Evolutionary conservation across 2,797 vertebrate genomes (phyloP), one percentile per base, ranked within the genome.

Genomic region (Galagoides demidoff): DNA sequence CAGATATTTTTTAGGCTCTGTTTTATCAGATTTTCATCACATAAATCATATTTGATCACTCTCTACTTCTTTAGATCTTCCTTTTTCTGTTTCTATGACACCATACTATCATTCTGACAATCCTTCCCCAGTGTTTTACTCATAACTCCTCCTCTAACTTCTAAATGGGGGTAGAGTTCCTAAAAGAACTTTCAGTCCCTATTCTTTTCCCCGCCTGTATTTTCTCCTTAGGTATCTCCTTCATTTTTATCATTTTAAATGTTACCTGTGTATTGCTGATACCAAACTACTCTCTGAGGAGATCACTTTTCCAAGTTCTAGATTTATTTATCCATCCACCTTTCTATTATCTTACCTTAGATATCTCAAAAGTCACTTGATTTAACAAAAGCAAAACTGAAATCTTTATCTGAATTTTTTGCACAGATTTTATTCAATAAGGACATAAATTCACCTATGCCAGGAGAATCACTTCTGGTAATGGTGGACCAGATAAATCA

Each of bases 1-100:
- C 73, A 76, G 88, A 88, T 61, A 70, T 55, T 74, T 94, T 96
- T 94, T 77, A 87, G 71, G 71, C 19, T 25, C 68, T 89, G 34
- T 63, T 89, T 95, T 97, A 64, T 94, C 90, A 96, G 59, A 37
- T 89, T 97, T 86, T 88, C 79, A 79, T 79, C 89, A 93, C 31
- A 77, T 90, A 83, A 91, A 85, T 96, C 89, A 78, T 71, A 85
- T 34, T 63, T 92, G 93, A 70, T 68, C 89, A 23, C 43, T 91
- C 90, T 90, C 71, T 92, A 59, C 29, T 55, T 92, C 79, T 90
- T 90, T 52, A 81, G 73, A 86, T 85, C 12, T 63, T 83, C 45
- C 39, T 89, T 90, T 83, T 61, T 64, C 76, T 77, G 55, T 31
- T 52, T 68, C 61, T 74, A 27, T 61, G 37, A 92, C 11, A 88